Percentiles rank a stretch among this genome's conserved stretches.
phyloP scores from a whole-genome alignment of 2,888 invertebrate species.

The Platycheirus albimanus region DNA sequence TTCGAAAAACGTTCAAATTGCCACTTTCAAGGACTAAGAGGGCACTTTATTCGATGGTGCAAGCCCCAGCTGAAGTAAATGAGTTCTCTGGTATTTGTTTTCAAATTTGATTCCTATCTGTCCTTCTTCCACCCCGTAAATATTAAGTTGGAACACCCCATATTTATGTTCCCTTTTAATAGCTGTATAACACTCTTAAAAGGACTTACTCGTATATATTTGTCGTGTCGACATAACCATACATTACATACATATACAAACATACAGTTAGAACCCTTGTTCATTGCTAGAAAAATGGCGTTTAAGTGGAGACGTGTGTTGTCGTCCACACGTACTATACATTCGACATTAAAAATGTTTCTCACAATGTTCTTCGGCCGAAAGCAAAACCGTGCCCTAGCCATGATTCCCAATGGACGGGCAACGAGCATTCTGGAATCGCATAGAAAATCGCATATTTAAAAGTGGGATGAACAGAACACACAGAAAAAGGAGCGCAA shows the following conservation, averaged over 20 bases:
- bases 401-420: constrained; percentile 64
- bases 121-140: neutral
- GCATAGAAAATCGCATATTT: constrained; percentile 59
- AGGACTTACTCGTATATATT: constrained; percentile 4
- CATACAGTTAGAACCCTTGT: constrained; percentile 28
- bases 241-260: too few species aligned
- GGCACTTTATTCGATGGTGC: constrained; percentile 19
- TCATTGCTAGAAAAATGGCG: constrained; percentile 55
- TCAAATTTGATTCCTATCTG: constrained; percentile 3
- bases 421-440: constrained; percentile 55
- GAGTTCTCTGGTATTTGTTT: constrained; percentile 31
- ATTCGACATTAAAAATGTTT: constrained; percentile 62
- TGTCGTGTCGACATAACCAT: constrained; percentile 15
- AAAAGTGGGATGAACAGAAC: constrained; percentile 59
- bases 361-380: constrained; percentile 51
- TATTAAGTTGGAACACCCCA: neutral
- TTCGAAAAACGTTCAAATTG: constrained; percentile 31
- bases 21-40: constrained; percentile 48
- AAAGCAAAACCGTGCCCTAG: constrained; percentile 63
- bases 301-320: constrained; percentile 65
- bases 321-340: constrained; percentile 58
- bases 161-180: constrained; percentile 20
- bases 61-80: constrained; percentile 66
- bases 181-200: constrained; percentile 28
- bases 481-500: constrained; percentile 6